Base-by-base conservation (phyloP, 2,113 vertebrate genomes). In the Gopherus flavomarginatus region DNA sequence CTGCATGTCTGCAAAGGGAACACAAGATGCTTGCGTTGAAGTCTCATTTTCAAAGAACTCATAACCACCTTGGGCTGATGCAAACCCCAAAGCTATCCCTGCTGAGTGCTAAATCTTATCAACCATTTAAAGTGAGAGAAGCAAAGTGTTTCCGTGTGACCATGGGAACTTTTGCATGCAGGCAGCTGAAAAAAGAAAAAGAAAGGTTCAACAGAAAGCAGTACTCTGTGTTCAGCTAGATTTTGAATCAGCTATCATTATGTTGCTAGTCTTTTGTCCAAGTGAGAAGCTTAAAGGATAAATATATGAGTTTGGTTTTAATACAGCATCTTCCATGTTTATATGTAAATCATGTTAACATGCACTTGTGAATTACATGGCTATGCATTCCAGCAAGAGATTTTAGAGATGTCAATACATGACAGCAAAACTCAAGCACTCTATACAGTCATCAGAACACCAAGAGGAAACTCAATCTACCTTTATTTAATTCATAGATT, bases 21-120 rank as follows among this genome's bases (percentile, higher is more conserved):
- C 98, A 99, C 98, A 99, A 99, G 98, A 99, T 97, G 98, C 98
- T 98, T 98, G 96, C 97, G 98, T 99, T 99, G 97, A 99, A 98
- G 98, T 98, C 98, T 98, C 97, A 94, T 91, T 98, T 98, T 98
- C 97, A 98, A 97, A 93, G 90, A 97, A 95, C 97, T 98, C 98
- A 98, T 95, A 98, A 98, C 96, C 98, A 98, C 96, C 97, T 97
- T 98, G 95, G 98, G 95, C 97, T 98, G 95, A 97, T 93, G 82
- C 83, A 92, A 95, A 97, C 95, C 97, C 90, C 87, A 98, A 52
- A 95, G 91, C 94, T 95, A 94, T 89, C 56, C 86, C 93, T 93
- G 96, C 88, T 87, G 96, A 94, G 85, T 83, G 92, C 87, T 92
- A 94, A 89, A 96, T 12, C 7, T 44, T 44, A 94, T 88, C 92